Evolutionary conservation across 2,797 vertebrate species (phyloP), one percentile per base, ranked within the genome.

Genomic region (Thamnophis elegans): DNA sequence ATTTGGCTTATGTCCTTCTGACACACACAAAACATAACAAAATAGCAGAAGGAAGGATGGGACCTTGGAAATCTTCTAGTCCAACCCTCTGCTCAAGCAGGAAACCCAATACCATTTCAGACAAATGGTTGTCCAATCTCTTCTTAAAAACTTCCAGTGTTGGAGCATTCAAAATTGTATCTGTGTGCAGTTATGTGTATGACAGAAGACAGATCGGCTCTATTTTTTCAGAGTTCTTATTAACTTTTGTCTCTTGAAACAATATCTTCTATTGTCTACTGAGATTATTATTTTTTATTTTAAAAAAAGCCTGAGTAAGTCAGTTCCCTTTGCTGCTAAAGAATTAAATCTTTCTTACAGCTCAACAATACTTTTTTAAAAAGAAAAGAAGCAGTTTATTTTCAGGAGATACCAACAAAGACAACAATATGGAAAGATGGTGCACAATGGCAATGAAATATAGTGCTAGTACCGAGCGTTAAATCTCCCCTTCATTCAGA

Each of bases 281-380:
- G 90, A 91, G 88, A 28, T 93, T 94, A 85, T 51, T 51, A 90
- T 56, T 18, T 56, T 58, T 58, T n/a, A 4, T 65, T 65, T 28
- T 13, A 28, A 62, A 94, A 26, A 53, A 86, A 94, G 68, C 36
- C 90, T 56, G n/a, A 88, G 0, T 53, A 91, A 85, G 58, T 42
- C 7, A 91, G 85, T 36, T 82, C 13, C 86, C n/a, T 47, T 89
- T 68, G 65, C 85, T 91, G 56, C 85, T 88, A 92, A 92, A 91
- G 73, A 51, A 28, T 53, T 51, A 47, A 58, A 68, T 4, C n/a
- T 89, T 62, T 32, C 87, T 51, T 85, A 62, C 12, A 36, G 36
- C 54, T 13, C 22, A 92, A 13, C 13, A 65, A 9, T 59, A 8
- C 13, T 14, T 86, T 36, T 54, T 28, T 62, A 90, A 73, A 90